Evolutionary conservation across 1,140 invertebrate genomes (phyloP).

Genomic region (Charaxes varanes): DNA sequence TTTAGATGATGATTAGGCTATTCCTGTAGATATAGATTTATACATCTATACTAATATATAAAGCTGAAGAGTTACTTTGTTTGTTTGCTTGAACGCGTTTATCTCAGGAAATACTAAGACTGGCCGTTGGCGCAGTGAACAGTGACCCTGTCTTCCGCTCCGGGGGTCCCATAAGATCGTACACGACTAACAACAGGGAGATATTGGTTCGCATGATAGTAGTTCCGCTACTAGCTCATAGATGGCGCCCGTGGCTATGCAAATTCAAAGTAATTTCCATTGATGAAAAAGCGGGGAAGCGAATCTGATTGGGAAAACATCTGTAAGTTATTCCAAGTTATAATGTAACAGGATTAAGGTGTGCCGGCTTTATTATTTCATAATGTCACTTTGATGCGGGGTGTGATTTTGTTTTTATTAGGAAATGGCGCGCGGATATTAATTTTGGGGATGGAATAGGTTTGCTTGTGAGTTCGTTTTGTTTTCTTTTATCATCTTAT

Average conservation of each 20-base stretch:
- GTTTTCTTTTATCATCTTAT: neutral
- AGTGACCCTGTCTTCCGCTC: no score
- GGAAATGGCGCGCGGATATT: constrained; percentile 29
- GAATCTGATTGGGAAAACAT: constrained; percentile 67
- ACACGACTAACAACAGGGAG: no score
- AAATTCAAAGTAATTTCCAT: constrained; percentile 66
- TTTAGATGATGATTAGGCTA: no score
- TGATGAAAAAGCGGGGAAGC: constrained; percentile 62
- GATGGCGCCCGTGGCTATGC: constrained; percentile 65
- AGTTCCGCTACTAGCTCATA: constrained; percentile 43
- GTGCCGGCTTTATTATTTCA: constrained; percentile 51
- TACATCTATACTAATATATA: no score
- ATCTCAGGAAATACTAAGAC: no score
- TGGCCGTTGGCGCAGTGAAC: no score
- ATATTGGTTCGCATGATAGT: no score
- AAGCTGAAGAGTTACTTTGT: no score
- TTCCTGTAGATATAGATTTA: no score
- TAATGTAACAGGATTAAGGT: constrained; percentile 68
- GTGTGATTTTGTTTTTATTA: constrained; percentile 26
- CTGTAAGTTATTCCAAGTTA: constrained; percentile 66
- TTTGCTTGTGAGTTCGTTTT: neutral
- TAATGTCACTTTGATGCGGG: constrained; percentile 56
- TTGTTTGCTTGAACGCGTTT: no score
- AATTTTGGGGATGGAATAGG: constrained; percentile 15
- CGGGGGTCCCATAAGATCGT: no score